Evolutionary conservation across 2,797 vertebrate species (phyloP).

Genomic region (Helarctos malayanus): DNA sequence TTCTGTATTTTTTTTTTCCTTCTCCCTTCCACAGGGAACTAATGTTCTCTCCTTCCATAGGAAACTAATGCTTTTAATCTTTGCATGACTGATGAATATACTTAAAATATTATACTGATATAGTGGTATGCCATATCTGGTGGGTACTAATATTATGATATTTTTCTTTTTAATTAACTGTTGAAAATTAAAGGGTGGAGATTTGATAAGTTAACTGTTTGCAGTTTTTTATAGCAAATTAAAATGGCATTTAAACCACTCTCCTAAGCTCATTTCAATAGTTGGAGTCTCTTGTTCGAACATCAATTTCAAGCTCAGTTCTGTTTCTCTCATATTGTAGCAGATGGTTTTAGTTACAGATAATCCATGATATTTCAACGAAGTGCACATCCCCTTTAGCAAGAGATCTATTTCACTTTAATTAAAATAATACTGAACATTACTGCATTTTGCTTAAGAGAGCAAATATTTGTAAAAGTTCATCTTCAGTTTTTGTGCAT

Average conservation of each 20-base stretch:
- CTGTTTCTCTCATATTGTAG: background rate
- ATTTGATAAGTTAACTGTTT: background rate
- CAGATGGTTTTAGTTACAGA: background rate
- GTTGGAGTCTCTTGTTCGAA: background rate
- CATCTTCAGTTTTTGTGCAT: background rate
- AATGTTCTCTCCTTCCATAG: background rate
- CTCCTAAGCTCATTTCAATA: background rate
- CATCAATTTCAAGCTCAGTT: background rate
- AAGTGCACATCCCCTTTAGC: background rate
- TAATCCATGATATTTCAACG: background rate
- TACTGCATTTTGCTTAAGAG: background rate
- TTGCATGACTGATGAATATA: background rate
- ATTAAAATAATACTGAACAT: conserved; percentile 32
- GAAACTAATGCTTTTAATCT: background rate
- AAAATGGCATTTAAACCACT: background rate
- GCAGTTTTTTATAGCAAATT: background rate
- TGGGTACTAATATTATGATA: background rate
- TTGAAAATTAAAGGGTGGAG: background rate
- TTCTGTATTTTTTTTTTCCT: background rate
- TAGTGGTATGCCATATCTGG: background rate
- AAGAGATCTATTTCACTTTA: background rate
- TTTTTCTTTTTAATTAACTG: background rate
- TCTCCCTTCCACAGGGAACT: background rate
- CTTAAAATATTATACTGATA: background rate
- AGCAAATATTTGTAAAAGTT: background rate